phyloP scores from a whole-genome alignment of 2,113 vertebrate genomes.

The Mobula hypostoma region DNA sequence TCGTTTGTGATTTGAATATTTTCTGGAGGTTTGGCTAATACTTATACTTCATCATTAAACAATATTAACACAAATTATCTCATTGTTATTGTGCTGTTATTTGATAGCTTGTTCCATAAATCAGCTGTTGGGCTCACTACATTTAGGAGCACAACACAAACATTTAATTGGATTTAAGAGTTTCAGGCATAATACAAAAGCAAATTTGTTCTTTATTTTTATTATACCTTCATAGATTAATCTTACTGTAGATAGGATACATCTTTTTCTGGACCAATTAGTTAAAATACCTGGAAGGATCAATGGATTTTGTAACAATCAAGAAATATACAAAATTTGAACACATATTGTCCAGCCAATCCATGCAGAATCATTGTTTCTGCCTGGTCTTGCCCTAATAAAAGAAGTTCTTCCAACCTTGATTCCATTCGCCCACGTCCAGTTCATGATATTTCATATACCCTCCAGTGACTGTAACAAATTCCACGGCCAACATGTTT shows the following conservation, averaged over 20 bases:
- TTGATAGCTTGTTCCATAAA: not conserved
- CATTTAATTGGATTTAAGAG: not conserved
- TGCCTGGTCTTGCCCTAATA: no score
- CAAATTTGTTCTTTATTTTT: not conserved
- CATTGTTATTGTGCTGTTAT: not conserved
- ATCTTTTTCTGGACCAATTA: not conserved
- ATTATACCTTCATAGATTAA: not conserved
- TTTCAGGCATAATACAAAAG: not conserved
- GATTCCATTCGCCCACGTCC: no score
- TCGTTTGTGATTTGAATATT: no score
- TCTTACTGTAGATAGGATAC: not conserved
- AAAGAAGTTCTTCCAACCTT: no score
- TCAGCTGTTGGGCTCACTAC: not conserved
- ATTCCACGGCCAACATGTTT: no score
- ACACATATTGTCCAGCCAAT: no score
- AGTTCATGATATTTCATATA: no score
- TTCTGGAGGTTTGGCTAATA: not conserved
- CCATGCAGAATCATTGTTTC: no score
- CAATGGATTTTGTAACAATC: not conserved
- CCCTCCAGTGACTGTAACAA: no score
- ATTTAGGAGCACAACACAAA: not conserved
- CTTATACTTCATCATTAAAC: not conserved
- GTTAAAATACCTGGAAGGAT: not conserved
- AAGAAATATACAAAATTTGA: not conserved
- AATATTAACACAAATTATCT: not conserved